A percentile compares a stretch with the other conserved stretches of the same genome.
Evolutionary conservation across 1,140 invertebrate genomes (phyloP).

Genomic region (Lepidurus packardi): DNA sequence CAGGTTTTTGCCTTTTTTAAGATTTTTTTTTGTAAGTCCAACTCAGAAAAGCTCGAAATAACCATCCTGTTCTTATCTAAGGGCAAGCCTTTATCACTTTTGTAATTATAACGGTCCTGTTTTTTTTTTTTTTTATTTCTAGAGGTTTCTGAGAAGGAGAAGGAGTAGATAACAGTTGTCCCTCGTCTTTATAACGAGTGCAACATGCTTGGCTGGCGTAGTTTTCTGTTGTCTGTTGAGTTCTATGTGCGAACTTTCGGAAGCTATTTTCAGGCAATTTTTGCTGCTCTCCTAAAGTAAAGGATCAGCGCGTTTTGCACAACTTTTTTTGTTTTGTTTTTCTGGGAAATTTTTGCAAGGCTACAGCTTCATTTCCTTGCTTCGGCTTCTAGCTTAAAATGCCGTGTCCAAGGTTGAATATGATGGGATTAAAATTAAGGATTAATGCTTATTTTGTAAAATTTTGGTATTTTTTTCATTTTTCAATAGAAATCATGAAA

Average conservation of each 20-base stretch:
- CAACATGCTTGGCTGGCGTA: not conserved
- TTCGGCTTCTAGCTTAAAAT: no score
- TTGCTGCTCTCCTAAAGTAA: not conserved
- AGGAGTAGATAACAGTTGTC: not conserved
- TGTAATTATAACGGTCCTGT: not conserved
- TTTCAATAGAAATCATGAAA: no score
- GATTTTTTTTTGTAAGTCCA: no score
- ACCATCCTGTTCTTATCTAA: no score
- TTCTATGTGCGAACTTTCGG: not conserved
- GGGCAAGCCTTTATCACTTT: not conserved
- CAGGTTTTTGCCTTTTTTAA: no score
- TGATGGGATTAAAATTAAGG: no score
- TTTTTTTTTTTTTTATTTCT: not conserved
- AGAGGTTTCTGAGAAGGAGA: no score
- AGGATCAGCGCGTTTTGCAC: not conserved
- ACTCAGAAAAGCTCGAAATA: no score
- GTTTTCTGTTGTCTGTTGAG: not conserved
- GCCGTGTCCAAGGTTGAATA: no score
- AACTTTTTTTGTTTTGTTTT: not conserved
- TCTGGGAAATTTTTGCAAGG: not conserved
- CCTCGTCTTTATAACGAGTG: not conserved
- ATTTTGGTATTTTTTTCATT: no score
- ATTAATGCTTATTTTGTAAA: no score
- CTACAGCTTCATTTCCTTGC: no score
- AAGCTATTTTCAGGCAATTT: slow-evolving; percentile 7